Conservation (phyloP, 2,888 invertebrate genomes). For the Leptopterna dolabrata region DNA sequence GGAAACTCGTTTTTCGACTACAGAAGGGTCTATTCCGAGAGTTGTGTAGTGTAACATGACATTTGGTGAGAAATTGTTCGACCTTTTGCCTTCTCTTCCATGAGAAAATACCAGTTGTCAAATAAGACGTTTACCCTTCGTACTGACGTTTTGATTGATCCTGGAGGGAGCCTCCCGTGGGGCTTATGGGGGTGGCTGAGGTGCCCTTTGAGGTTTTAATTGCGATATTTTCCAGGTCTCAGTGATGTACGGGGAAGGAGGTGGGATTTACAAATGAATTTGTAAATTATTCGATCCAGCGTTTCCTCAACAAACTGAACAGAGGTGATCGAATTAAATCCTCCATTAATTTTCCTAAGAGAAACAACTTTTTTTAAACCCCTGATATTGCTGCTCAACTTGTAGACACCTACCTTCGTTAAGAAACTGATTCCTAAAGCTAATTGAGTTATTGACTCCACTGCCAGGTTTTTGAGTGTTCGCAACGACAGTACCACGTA, state of each 20-base stretch:
- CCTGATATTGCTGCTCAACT: too few relatives aligned
- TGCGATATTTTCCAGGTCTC: not conserved
- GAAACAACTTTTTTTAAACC: too few relatives aligned
- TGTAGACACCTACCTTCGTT: too few relatives aligned
- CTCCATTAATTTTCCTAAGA: too few relatives aligned
- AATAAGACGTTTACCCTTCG: conserved; percentile 42
- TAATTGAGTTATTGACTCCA: too few relatives aligned
- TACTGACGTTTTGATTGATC: conserved; percentile 50
- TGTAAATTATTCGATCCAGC: too few relatives aligned
- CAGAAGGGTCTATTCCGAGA: conserved; percentile 41
- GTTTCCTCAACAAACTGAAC: too few relatives aligned
- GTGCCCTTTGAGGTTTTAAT: conserved; percentile 35
- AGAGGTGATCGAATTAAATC: too few relatives aligned
- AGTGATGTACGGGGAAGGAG: not conserved
- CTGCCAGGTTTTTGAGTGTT: too few relatives aligned
- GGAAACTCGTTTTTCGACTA: not conserved
- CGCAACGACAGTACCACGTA: too few relatives aligned
- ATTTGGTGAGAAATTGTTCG: conserved; percentile 56
- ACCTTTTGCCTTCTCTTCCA: conserved; percentile 35
- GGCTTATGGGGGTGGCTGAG: not conserved
- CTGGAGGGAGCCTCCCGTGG: conserved; percentile 1
- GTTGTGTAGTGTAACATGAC: conserved; percentile 35
- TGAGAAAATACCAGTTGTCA: conserved; percentile 53
- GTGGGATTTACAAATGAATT: too few relatives aligned
- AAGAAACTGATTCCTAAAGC: too few relatives aligned